Evolutionary conservation across 23 tunicate species (phyloP), one percentile per base, ranked within the genome.

Genomic region (Ciona savignyi): DNA sequence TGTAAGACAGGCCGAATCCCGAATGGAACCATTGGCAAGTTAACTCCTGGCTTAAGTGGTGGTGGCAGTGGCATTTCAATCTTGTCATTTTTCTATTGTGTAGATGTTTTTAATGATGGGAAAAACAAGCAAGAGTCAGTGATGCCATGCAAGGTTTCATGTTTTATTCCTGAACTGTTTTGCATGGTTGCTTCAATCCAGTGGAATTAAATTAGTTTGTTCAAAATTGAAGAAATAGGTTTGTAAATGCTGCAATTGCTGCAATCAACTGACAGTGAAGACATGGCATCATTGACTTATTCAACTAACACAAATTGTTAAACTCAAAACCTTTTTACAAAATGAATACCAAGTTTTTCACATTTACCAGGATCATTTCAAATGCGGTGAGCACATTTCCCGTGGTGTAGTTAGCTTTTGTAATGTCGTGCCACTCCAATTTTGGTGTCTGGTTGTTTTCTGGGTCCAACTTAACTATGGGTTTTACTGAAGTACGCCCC

Each of bases 1-100:
- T 91, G 91, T 23, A 91, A 49, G 3, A 91, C 91, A 6, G 97
- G 97, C 1, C 97, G 83, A 67, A 91, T 91, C 35, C 97, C 97
- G 25, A 81, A 88, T 11, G 97, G 97, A 56, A 91, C 97, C 84
- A 86, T 91, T 6, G 56, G 56, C 9, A 42, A 9, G 9, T 42
- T 9, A 9, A 42, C 56, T 6, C 15, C 56, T 42, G 56, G 9
- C 15, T 42, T 42, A 42, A 9, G 15, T 42, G 88, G 87, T 0
- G 97, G 97, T n/a, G 72, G 83, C 6, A 68, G 51, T 0, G 97
- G 97, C 66, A 91, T 77, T 62, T 85, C 79, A 33, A 73, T 77
- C 31, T 85, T 73, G 34, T 91, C 97, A 71, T 80, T 72, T 91
- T 80, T 80, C 97, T 91, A 73, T n/a, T n/a, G n/a, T n/a, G n/a